These are phyloP conservation scores for Camelus bactrianus DNA, from an alignment of 2,113 vertebrate genomes.

Conservation along the genomic window DNA sequence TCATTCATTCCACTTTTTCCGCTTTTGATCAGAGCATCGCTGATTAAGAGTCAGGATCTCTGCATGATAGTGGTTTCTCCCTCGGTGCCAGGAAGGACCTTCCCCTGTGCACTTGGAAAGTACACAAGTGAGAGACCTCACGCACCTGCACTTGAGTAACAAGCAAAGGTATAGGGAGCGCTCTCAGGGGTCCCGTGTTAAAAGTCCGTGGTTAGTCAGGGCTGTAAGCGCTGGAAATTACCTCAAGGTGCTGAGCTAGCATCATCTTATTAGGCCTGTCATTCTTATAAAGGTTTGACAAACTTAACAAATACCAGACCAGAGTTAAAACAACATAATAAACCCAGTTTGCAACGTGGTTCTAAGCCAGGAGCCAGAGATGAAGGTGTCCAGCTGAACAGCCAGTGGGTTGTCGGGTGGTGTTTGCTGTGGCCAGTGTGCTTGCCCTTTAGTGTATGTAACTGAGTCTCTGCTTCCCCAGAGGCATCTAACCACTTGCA, in stretches of 20 bases:
- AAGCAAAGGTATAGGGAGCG: fast-evolving
- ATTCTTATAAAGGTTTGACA: not conserved
- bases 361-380: not conserved
- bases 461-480: not conserved
- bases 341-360: not conserved
- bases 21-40: not conserved
- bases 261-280: not conserved
- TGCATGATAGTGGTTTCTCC: no score
- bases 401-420: not conserved
- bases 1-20: not conserved
- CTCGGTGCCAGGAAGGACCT: not conserved
- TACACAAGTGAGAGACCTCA: not conserved
- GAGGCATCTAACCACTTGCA: not conserved
- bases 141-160: not conserved
- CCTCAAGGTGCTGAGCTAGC: not conserved
- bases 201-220: not conserved
- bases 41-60: not conserved
- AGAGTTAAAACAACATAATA: not conserved
- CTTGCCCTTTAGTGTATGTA: not conserved
- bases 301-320: not conserved
- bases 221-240: not conserved
- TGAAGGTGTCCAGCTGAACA: not conserved
- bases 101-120: not conserved
- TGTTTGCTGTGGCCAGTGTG: not conserved
- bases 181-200: not conserved